Base-by-base conservation (phyloP, 2,888 invertebrate species). In the Ormyrus labotus region DNA sequence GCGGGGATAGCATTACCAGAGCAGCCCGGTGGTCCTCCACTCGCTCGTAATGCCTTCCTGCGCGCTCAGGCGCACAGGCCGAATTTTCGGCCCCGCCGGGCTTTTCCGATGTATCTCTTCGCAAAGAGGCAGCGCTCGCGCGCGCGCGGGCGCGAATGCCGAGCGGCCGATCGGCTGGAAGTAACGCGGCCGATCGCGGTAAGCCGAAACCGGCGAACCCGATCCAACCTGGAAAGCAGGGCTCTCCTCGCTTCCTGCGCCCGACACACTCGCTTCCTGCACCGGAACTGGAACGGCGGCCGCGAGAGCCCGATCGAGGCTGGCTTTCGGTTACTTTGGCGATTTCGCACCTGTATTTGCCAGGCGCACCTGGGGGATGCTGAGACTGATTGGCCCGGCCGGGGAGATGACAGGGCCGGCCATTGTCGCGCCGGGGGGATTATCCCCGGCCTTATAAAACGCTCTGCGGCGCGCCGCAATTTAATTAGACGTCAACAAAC, bases 31-130 rank as follows among this genome's bases (percentile, higher is more conserved):
- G 90, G 90, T 90, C 90, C 88, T 87, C 58, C 90, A 89, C 85
- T 90, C 84, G 89, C 85, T 90, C 88, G 90, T 89, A 90, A 90
- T 90, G 90, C 90, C 90, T 90, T 90, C 89, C 89, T 19, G 60
- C 57, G n/a, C 10, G 34, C 60, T 8, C 34, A 6, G 13, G 19
- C 60, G 11, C 11, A 19, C 58, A n/a, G n/a, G 45, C 45, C 48
- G 3, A 19, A 51, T 57, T 69, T 69, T 57, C 45, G 7, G 13
- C 64, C 48, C 51, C 65, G 47, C 84, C 84, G 80, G 80, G 80
- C 63, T 79, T 79, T 74, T 74, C 74, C 79, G 58, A 58, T 13
- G 11, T 8, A 58, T 13, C 87, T 85, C 88, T 2, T 19, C 19
- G 19, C 19, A 19, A 19, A 19, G 19, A 19, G 19, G 2, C 13